Percentiles rank a stretch among this genome's conserved stretches.
Evolutionary conservation across 2,888 invertebrate genomes (phyloP).

Genomic region (Pinctada fucata): DNA sequence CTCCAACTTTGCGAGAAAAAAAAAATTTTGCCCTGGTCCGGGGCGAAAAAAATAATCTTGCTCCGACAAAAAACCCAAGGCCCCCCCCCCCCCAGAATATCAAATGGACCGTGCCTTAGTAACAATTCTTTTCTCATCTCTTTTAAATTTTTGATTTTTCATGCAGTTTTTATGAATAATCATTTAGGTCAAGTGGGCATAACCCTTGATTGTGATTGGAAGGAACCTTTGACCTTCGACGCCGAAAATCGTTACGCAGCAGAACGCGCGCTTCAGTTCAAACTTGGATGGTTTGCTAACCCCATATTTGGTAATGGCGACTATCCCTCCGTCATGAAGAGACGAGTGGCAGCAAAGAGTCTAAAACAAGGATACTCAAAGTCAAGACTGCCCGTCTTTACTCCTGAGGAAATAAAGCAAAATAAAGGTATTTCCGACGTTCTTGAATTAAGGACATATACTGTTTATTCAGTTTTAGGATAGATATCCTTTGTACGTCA

Average conservation of each 20-base stretch:
- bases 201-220: conserved; percentile 70
- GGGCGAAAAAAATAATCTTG: too few species aligned
- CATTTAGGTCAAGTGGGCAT: conserved; percentile 59
- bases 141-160: too few species aligned
- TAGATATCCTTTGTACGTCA: too few species aligned
- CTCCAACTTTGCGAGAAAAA: too few species aligned
- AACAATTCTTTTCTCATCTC: too few species aligned
- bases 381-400: conserved; percentile 70
- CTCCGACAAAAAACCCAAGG: too few species aligned
- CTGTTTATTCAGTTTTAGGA: too few species aligned
- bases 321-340: conserved; percentile 76
- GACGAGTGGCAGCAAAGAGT: conserved; percentile 59
- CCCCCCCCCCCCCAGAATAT: too few species aligned
- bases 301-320: conserved; percentile 78
- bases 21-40: too few species aligned
- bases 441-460: too few species aligned
- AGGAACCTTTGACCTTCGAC: conserved; percentile 56
- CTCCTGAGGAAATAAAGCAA: conserved; percentile 62
- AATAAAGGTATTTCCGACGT: conserved; percentile 58
- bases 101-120: too few species aligned
- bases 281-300: conserved; percentile 74
- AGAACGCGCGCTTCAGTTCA: conserved; percentile 66
- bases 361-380: conserved; percentile 52
- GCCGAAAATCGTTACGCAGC: conserved; percentile 60
- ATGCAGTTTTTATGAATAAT: not conserved